Evolutionary conservation across 2,113 vertebrate species (phyloP).

Genomic region (Aphyosemion australe): DNA sequence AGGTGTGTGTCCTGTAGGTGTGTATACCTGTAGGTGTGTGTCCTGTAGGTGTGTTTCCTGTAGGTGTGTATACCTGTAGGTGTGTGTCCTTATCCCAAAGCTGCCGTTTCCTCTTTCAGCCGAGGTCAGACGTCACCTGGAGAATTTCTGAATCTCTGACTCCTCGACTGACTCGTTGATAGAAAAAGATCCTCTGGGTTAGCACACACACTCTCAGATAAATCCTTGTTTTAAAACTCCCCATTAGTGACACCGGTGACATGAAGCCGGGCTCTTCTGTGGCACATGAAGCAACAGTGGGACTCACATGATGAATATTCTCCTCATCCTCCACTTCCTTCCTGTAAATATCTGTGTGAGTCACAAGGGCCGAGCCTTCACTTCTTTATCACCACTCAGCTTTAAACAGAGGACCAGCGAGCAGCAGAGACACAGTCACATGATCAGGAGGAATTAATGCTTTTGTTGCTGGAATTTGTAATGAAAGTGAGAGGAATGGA

Average conservation of each 20-base stretch:
- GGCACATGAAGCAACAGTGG: slow-evolving; percentile 26
- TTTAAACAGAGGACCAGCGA: slow-evolving; percentile 52
- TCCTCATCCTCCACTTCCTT: slow-evolving; percentile 13
- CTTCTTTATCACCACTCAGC: slow-evolving; percentile 40
- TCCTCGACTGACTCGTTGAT: slow-evolving; percentile 51
- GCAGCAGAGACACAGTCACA: slow-evolving; percentile 20
- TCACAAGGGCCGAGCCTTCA: slow-evolving; percentile 21
- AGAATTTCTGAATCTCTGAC: no score
- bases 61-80: no score
- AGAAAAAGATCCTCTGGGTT: slow-evolving; percentile 40
- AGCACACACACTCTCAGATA: slow-evolving; percentile 16
- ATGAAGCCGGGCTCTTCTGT: slow-evolving; percentile 17
- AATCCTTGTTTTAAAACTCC: slow-evolving; percentile 26
- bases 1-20: no score
- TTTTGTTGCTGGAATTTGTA: slow-evolving; percentile 45
- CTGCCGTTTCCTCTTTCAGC: no score
- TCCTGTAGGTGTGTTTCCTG: no score
- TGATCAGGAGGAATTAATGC: slow-evolving; percentile 58
- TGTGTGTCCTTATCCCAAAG: no score
- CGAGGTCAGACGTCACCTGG: no score
- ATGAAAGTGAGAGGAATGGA: slow-evolving; percentile 26
- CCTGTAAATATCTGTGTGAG: slow-evolving; percentile 33
- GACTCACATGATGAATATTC: slow-evolving; percentile 41
- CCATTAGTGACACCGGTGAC: slow-evolving; percentile 18
- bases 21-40: no score